Evolutionary conservation across 2,888 invertebrate genomes (phyloP).

Genomic region (Platycheirus albimanus): DNA sequence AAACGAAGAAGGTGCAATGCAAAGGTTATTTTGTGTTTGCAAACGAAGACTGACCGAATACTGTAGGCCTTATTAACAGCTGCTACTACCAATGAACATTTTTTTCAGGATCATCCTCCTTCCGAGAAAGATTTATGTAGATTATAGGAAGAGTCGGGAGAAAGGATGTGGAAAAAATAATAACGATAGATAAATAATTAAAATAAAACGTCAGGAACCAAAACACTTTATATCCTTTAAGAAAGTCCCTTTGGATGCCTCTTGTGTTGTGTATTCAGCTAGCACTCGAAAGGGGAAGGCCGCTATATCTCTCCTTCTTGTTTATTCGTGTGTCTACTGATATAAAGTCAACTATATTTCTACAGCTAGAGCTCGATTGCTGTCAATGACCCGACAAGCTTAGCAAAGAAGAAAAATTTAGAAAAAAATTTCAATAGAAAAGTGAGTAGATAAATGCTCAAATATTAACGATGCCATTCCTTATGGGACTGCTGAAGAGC

Average conservation of each 20-base stretch:
- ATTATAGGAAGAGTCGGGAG: not conserved
- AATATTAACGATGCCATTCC: slow-evolving; percentile 40
- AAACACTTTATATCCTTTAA: slow-evolving; percentile 36
- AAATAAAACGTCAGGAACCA: slow-evolving; percentile 25
- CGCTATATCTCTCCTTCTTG: not conserved
- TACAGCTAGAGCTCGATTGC: slow-evolving; percentile 36
- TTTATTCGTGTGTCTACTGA: slow-evolving; percentile 19
- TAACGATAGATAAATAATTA: slow-evolving; percentile 31
- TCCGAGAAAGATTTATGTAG: slow-evolving; percentile 1
- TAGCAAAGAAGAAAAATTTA: slow-evolving; percentile 21
- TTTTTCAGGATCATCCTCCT: slow-evolving; percentile 4
- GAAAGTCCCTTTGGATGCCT: slow-evolving; percentile 37
- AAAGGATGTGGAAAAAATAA: slow-evolving; percentile 26
- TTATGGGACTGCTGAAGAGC: slow-evolving; percentile 29
- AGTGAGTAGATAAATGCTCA: slow-evolving; percentile 29
- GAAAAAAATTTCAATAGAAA: slow-evolving; percentile 31
- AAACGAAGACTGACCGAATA: slow-evolving; percentile 44
- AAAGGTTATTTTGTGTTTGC: not conserved
- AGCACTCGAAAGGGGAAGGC: slow-evolving; percentile 45
- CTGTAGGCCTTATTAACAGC: slow-evolving; percentile 48
- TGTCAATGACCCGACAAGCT: slow-evolving; percentile 63
- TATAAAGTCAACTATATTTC: slow-evolving; percentile 5
- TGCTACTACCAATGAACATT: not conserved
- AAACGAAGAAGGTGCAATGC: slow-evolving; percentile 28
- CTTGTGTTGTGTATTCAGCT: slow-evolving; percentile 56